Evolutionary conservation across 2,797 vertebrate genomes (phyloP).

Genomic region (Paguma larvata): DNA sequence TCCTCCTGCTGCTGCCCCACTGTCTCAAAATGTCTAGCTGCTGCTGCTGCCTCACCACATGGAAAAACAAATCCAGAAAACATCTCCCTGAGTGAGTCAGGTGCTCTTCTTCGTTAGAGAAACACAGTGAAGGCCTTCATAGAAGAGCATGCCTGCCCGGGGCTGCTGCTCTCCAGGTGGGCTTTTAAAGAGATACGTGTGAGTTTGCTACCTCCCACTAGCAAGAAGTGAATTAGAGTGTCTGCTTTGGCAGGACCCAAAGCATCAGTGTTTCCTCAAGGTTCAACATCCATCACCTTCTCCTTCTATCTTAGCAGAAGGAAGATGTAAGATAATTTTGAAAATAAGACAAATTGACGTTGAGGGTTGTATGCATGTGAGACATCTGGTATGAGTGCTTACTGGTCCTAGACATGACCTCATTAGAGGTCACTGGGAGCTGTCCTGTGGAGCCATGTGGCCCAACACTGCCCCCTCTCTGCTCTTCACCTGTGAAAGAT

Average conservation of each 20-base stretch:
- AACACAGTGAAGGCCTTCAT: background rate
- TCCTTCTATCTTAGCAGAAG: background rate
- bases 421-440: background rate
- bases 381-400: background rate
- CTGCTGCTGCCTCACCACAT: too few relatives aligned
- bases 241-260: background rate
- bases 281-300: background rate
- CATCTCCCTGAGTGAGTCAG: background rate
- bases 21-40: background rate
- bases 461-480: too few relatives aligned
- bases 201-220: background rate
- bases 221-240: background rate
- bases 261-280: background rate
- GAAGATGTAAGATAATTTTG: background rate
- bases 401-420: background rate
- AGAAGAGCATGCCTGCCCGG: background rate
- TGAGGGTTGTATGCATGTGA: background rate
- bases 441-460: fast-evolving
- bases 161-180: background rate
- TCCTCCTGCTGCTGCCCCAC: fast-evolving
- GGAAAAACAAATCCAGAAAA: background rate
- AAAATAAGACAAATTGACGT: background rate
- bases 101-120: background rate
- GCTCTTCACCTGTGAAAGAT: background rate
- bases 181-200: background rate